phyloP scores from a whole-genome alignment of 1,140 invertebrate genomes.

The Bombus sibiricus region DNA sequence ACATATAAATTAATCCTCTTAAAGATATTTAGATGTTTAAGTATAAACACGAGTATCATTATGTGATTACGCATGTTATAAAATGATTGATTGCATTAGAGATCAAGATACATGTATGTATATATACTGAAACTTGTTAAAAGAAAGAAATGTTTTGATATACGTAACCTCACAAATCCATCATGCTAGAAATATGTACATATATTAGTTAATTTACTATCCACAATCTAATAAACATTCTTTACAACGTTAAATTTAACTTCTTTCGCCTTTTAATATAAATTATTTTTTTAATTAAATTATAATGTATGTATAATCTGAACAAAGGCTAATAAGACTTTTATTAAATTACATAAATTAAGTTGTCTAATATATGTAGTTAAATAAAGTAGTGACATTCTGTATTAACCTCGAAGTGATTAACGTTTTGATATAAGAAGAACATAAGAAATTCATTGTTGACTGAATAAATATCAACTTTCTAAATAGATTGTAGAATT shows the following conservation, averaged over 20 bases:
- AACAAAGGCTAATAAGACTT: no score
- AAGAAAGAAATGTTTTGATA: neutral
- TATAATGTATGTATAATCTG: no score
- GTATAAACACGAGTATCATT: neutral
- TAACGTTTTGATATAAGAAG: neutral
- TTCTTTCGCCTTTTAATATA: neutral
- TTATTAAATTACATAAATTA: no score
- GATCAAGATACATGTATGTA: neutral
- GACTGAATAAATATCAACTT: neutral
- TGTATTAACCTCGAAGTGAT: no score
- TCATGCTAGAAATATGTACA: no score
- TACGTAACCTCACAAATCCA: no score
- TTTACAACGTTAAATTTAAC: neutral
- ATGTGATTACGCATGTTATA: neutral
- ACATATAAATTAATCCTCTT: neutral
- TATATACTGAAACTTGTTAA: neutral
- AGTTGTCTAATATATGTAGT: no score
- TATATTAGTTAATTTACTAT: no score
- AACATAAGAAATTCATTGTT: neutral
- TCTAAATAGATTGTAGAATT: neutral
- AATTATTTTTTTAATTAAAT: no score
- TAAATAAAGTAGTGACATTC: no score
- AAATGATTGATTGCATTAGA: neutral
- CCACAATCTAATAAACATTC: neutral
- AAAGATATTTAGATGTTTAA: neutral